phyloP scores from a whole-genome alignment of 2,113 vertebrate genomes.

The Coryphaenoides rupestris region DNA sequence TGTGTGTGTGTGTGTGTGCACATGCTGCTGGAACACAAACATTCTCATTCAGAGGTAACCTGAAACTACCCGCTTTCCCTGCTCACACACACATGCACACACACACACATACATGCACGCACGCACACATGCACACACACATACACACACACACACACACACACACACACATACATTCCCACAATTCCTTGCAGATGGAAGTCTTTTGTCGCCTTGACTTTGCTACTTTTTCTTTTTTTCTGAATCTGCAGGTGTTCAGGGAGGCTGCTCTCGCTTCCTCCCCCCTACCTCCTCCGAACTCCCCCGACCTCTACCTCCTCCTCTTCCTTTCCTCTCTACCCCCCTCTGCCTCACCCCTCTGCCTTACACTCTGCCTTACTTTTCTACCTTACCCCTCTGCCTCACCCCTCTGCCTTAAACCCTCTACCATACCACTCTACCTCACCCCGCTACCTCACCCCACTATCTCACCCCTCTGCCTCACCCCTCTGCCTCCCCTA shows the following conservation, averaged over 20 bases:
- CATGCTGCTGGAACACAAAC: neutral
- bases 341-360: constrained; percentile 1
- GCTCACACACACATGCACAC: neutral
- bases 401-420: neutral
- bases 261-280: constrained; percentile 11
- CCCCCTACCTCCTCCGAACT: neutral
- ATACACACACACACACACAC: constrained; percentile 22
- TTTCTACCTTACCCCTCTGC: neutral
- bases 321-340: neutral
- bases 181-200: constrained; percentile 67
- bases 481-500: neutral
- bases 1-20: constrained; percentile 12
- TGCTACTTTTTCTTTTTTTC: constrained; percentile 32
- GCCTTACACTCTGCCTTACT: neutral
- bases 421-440: constrained; percentile 1
- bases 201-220: constrained; percentile 64
- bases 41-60: neutral
- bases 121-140: constrained; percentile 68
- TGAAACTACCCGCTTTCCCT: neutral
- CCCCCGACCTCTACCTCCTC: neutral
- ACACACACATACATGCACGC: constrained; percentile 24
- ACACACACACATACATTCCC: constrained; percentile 63
- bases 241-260: constrained; percentile 91
- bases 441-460: neutral
- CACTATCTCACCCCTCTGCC: neutral